Conservation (phyloP, 2,113 vertebrate species). For the Nothobranchius kuhntae region DNA sequence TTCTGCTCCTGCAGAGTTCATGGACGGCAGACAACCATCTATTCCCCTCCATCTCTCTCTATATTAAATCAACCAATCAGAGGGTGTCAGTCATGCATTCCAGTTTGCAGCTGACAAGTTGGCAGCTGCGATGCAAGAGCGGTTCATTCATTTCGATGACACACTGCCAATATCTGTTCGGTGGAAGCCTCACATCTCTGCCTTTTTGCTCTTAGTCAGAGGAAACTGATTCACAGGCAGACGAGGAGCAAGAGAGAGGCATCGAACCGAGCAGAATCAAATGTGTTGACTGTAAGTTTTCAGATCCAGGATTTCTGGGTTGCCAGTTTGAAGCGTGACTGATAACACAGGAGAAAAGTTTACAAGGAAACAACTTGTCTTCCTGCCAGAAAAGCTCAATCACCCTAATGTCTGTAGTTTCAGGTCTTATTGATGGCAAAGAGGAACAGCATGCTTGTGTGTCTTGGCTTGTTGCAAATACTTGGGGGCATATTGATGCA, state of each 20-base stretch:
- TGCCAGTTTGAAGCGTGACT: conserved; percentile 69
- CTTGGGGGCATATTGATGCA: conserved; percentile 70
- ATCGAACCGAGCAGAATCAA: conserved; percentile 70
- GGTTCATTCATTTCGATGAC: conserved; percentile 83
- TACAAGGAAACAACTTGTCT: conserved; percentile 63
- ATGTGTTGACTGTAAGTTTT: conserved; percentile 68
- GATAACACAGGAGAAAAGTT: conserved; percentile 63
- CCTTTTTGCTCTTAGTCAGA: conserved; percentile 60
- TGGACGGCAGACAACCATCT: conserved; percentile 66
- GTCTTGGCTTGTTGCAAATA: conserved; percentile 54
- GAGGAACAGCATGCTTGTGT: conserved; percentile 35
- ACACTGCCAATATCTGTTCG: conserved; percentile 80
- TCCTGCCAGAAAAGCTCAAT: conserved; percentile 54
- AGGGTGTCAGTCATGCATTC: conserved; percentile 81
- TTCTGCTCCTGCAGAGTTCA: conserved; percentile 61
- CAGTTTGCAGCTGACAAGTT: conserved; percentile 78
- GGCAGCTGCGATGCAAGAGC: conserved; percentile 78
- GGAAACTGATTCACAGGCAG: conserved; percentile 62
- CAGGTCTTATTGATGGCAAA: conserved; percentile 51
- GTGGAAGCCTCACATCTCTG: conserved; percentile 61
- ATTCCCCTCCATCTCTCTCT: conserved; percentile 71
- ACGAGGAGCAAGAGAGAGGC: conserved; percentile 53
- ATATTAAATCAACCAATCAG: conserved; percentile 84
- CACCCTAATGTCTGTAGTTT: conserved; percentile 45
- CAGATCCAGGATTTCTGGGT: conserved; percentile 58